Conservation (phyloP, 2,113 vertebrate species). For the Misgurnus anguillicaudatus region DNA sequence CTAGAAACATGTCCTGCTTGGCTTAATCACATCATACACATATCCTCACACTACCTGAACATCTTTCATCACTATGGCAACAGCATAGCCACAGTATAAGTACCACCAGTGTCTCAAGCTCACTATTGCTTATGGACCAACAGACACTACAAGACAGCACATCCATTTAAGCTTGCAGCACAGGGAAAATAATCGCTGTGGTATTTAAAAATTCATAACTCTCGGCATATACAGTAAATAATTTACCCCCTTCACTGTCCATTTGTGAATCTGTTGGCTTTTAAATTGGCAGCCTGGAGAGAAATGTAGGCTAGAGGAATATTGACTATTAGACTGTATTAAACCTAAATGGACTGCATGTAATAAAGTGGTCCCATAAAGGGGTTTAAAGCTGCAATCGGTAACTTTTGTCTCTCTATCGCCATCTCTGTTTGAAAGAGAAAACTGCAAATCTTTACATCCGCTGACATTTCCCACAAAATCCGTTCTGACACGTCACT, state of each 20-base stretch:
- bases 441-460: too few species aligned
- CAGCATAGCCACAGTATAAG: slow-evolving; percentile 9
- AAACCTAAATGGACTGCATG: background rate
- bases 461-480: too few species aligned
- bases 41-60: slow-evolving; percentile 1
- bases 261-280: slow-evolving; percentile 16
- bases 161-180: slow-evolving; percentile 17
- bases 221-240: background rate
- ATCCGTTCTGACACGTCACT: too few species aligned
- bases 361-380: background rate
- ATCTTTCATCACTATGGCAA: slow-evolving; percentile 46
- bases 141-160: background rate
- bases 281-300: background rate
- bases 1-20: background rate
- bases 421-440: too few species aligned
- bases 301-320: slow-evolving; percentile 3
- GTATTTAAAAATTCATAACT: slow-evolving; percentile 22
- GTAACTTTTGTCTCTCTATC: too few species aligned
- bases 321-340: background rate
- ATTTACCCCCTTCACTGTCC: slow-evolving; percentile 21
- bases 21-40: background rate
- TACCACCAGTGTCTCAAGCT: background rate
- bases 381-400: too few species aligned
- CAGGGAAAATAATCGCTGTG: slow-evolving; percentile 11
- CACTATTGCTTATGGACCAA: slow-evolving; percentile 1